Evolutionary conservation across 2,797 vertebrate genomes (phyloP), one percentile per base, ranked within the genome.

Genomic region (Schizothorax lantsangensis): DNA sequence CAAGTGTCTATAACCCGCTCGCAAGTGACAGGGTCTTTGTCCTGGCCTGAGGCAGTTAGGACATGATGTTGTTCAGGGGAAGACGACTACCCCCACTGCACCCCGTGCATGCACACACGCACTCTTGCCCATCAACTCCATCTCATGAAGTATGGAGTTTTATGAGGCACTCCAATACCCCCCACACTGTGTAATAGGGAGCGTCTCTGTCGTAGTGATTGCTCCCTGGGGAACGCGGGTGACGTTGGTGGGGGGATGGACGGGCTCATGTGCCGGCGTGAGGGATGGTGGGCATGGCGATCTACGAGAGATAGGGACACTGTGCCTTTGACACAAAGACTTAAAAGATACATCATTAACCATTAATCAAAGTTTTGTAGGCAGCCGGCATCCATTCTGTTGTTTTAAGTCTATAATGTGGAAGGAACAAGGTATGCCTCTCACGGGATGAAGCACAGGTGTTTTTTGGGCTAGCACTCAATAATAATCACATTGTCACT

Each of bases 11-110:
- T 71, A 86, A 68, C 77, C 69, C 49, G 69, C 89, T 88, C 87
- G 79, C 85, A 91, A 92, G 21, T 87, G 89, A 74, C 89, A 88
- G 87, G 82, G 92, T 92, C 91, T 94, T 94, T 94, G 94, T 94
- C 92, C 90, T 92, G 91, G 87, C 91, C 89, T 78, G 62, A 91
- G 91, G 89, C 92, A 33, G 26, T 79, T 43, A 81, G 45, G 64
- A 86, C 72, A 79, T 83, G 80, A 88, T 86, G 40, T 80, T 86
- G 40, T 80, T 85, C 38, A 64, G 74, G 43, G 49, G 59, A 69
- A 54, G 81, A 84, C 23, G 69, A 30, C 49, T 30, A 66, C 78
- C 78, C 54, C 78, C 36, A 40, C 57, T 23, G 8, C 79, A 80
- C 62, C 79, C 91, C 89, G 36, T 17, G 2, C 36, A 36, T 36